Percentiles rank a stretch among this genome's conserved stretches.
phyloP scores from a whole-genome alignment of 2,888 invertebrate species.

The Zelleria hepariella region DNA sequence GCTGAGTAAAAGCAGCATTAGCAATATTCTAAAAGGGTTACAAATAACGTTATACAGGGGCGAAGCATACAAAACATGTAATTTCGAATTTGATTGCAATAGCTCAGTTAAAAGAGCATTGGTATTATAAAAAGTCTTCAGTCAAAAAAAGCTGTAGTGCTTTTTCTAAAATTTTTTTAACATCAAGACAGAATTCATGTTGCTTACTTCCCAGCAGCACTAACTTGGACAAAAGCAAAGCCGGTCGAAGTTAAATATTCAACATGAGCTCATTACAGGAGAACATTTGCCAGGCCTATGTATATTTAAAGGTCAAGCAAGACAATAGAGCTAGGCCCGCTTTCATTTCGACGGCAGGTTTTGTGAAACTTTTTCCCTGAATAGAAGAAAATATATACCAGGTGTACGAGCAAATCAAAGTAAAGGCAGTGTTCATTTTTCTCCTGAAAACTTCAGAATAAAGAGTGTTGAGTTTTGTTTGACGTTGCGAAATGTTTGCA shows the following conservation, averaged over 20 bases:
- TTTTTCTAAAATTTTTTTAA: too few relatives aligned
- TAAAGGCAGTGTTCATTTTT: neutral
- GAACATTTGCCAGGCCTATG: neutral
- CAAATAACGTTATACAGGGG: too few relatives aligned
- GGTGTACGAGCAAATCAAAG: neutral
- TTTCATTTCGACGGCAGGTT: neutral
- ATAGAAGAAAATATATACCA: neutral
- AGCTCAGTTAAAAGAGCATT: too few relatives aligned
- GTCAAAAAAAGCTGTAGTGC: too few relatives aligned
- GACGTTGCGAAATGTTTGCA: too few relatives aligned
- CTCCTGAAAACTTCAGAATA: neutral
- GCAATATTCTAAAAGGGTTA: too few relatives aligned
- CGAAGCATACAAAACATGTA: too few relatives aligned
- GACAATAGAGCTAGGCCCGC: neutral
- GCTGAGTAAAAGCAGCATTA: too few relatives aligned
- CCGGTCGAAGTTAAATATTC: neutral
- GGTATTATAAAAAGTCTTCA: too few relatives aligned
- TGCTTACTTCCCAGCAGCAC: neutral
- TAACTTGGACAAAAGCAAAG: too few relatives aligned
- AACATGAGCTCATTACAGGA: neutral
- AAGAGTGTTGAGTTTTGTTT: neutral
- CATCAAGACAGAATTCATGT: too few relatives aligned
- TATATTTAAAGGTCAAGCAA: neutral
- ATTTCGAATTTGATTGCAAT: too few relatives aligned
- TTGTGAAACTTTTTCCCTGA: neutral